A percentile compares a stretch with the other conserved stretches of the same genome.
Conservation (phyloP, 2,888 invertebrate species). For the Drosophila atroscutellata region DNA sequence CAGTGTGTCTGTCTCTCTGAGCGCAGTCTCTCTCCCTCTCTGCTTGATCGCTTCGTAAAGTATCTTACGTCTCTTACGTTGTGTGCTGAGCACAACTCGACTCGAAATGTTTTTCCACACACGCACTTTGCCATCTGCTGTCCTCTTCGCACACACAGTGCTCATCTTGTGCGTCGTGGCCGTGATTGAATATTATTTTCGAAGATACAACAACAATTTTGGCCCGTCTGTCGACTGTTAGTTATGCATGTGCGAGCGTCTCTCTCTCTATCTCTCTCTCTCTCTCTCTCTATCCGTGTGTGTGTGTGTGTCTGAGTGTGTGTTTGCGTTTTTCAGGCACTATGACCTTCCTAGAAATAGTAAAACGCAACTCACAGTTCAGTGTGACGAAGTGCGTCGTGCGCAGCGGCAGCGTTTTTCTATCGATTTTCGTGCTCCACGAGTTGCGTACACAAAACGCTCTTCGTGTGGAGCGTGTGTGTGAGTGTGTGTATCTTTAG, state of each 20-base stretch:
- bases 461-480: neutral
- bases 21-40: slow-evolving; percentile 3
- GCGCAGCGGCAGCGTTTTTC: slow-evolving; percentile 79
- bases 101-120: slow-evolving; percentile 62
- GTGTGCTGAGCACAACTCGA: slow-evolving; percentile 42
- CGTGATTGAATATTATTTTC: slow-evolving; percentile 57
- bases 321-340: slow-evolving; percentile 37
- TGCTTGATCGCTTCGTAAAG: slow-evolving; percentile 62
- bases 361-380: slow-evolving; percentile 78
- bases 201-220: slow-evolving; percentile 68
- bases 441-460: slow-evolving; percentile 19
- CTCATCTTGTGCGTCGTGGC: slow-evolving; percentile 41
- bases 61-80: slow-evolving; percentile 59
- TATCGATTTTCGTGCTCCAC: slow-evolving; percentile 22
- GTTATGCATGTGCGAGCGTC: neutral
- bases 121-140: slow-evolving; percentile 22
- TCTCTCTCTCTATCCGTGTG: neutral
- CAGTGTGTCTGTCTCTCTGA: neutral
- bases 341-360: slow-evolving; percentile 82
- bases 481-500: slow-evolving; percentile 5
- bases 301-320: slow-evolving; percentile 14
- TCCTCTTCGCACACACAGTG: slow-evolving; percentile 30
- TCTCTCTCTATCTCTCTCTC: neutral
- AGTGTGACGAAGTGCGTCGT: slow-evolving; percentile 82
- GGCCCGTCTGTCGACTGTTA: slow-evolving; percentile 33